phyloP scores from a whole-genome alignment of 2,888 invertebrate species.

The Gandaritis pyraliata region DNA sequence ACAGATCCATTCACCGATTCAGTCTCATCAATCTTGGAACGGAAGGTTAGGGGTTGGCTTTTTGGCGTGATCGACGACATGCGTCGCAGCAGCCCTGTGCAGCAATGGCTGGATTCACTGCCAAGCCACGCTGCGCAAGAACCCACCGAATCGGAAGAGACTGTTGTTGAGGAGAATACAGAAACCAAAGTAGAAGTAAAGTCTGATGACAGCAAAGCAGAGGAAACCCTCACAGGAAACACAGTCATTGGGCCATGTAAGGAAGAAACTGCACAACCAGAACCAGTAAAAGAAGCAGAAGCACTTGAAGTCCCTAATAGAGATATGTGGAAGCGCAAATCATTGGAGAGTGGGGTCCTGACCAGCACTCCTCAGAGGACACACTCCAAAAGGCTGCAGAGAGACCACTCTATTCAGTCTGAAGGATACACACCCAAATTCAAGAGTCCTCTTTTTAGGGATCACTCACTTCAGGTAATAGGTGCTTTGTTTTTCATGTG shows the following conservation, averaged over 20 bases:
- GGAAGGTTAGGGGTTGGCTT: slow-evolving; percentile 78
- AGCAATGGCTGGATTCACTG: slow-evolving; percentile 90
- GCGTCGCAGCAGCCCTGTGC: slow-evolving; percentile 88
- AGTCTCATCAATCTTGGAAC: slow-evolving; percentile 75
- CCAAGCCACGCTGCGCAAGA: slow-evolving; percentile 65
- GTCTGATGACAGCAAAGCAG: slow-evolving; percentile 69
- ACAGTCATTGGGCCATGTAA: slow-evolving; percentile 65
- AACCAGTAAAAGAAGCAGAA: slow-evolving; percentile 31
- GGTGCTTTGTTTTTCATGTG: too few species aligned
- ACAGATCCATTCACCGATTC: slow-evolving; percentile 78
- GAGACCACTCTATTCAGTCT: slow-evolving; percentile 78
- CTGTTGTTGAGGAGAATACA: slow-evolving; percentile 39
- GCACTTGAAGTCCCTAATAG: slow-evolving; percentile 64
- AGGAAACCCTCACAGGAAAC: slow-evolving; percentile 66
- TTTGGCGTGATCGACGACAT: slow-evolving; percentile 83
- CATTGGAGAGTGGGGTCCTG: slow-evolving; percentile 69
- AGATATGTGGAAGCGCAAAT: slow-evolving; percentile 72
- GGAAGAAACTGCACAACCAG: slow-evolving; percentile 47
- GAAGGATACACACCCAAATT: slow-evolving; percentile 74
- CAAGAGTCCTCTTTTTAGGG: slow-evolving; percentile 77
- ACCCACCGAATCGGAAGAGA: slow-evolving; percentile 41
- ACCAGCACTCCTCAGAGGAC: slow-evolving; percentile 59
- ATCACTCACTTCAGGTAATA: slow-evolving; percentile 79
- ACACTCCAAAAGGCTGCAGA: slow-evolving; percentile 65
- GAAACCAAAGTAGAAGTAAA: slow-evolving; percentile 53